Evolutionary conservation across 2,113 vertebrate species (phyloP).

Genomic region (Phylloscopus trochiloides): DNA sequence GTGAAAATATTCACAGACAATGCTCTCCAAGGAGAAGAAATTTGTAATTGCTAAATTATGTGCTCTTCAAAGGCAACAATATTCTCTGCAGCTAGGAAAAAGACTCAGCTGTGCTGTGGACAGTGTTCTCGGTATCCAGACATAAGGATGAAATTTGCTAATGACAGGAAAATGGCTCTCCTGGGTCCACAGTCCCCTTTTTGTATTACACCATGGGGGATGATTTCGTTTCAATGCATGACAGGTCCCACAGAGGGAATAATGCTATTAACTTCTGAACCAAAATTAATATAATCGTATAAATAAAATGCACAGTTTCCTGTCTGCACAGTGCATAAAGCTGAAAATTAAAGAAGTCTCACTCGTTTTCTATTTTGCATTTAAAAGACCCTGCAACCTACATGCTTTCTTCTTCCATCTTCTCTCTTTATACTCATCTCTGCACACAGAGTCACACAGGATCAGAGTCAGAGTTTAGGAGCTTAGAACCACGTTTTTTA

Average conservation of each 20-base stretch:
- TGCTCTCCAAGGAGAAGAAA: background rate
- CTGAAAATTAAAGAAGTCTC: background rate
- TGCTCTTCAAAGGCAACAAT: background rate
- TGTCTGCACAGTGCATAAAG: background rate
- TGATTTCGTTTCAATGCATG: conserved; percentile 7
- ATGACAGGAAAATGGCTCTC: conserved; percentile 31
- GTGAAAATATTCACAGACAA: background rate
- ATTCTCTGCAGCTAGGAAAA: background rate
- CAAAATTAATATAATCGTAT: conserved; percentile 39
- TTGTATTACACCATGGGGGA: background rate
- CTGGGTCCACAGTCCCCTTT: background rate
- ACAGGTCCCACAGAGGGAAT: conserved; percentile 20
- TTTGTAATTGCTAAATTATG: background rate
- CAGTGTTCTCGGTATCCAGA: background rate
- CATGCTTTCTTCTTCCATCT: background rate
- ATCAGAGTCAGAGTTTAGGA: background rate
- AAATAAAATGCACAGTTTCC: conserved; percentile 10
- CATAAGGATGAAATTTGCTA: conserved; percentile 55
- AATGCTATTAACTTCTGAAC: conserved; percentile 35
- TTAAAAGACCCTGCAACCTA: background rate
- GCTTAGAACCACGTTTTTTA: background rate
- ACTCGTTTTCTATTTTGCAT: background rate
- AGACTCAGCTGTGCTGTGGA: background rate
- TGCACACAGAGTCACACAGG: background rate
- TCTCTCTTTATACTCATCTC: background rate